These are phyloP conservation scores for Rhinolophus sinicus DNA, from an alignment of 2,113 vertebrate species.

Conservation along the genomic window DNA sequence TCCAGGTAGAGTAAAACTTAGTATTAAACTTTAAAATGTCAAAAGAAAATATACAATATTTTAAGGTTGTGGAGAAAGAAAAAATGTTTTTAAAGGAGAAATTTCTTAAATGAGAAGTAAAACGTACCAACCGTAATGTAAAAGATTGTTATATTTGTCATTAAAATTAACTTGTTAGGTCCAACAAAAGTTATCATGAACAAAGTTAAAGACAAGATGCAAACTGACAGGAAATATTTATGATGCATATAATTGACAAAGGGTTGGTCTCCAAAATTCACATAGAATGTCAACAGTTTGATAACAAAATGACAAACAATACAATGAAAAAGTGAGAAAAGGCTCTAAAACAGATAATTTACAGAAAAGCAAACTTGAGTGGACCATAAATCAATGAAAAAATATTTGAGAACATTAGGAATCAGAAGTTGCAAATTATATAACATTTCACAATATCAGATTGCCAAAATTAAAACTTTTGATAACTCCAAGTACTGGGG, in stretches of 20 bases:
- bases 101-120: neutral
- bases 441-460: neutral
- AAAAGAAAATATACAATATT: no score
- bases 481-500: neutral
- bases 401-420: neutral
- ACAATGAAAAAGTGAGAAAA: neutral
- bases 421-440: neutral
- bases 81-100: neutral
- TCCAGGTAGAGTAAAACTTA: neutral
- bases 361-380: neutral
- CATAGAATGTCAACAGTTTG: neutral
- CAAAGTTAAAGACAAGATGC: neutral
- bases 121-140: neutral
- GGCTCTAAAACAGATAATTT: neutral
- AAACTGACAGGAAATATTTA: neutral
- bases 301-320: neutral
- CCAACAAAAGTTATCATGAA: neutral
- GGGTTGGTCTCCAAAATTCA: neutral
- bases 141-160: neutral
- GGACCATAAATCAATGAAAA: neutral
- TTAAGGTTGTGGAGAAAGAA: neutral
- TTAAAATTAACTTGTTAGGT: neutral
- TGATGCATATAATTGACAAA: neutral
- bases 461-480: neutral
- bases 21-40: neutral